These are phyloP conservation scores for Adrianichthys oophorus DNA, from an alignment of 2,797 vertebrate species.

Conservation along the genomic window DNA sequence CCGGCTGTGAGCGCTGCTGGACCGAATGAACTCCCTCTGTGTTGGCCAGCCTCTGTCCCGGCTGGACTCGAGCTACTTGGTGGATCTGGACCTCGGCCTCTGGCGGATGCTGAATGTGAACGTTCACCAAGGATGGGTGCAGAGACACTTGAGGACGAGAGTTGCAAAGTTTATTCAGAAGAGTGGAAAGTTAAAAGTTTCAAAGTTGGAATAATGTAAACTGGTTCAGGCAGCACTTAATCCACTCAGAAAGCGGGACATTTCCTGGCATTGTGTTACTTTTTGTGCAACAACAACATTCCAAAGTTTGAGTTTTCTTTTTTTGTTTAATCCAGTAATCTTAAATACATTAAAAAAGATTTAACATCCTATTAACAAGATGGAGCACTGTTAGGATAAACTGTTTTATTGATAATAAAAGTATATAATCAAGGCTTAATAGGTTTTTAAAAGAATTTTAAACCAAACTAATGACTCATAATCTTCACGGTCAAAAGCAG, in stretches of 20 bases:
- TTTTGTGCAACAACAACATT: conserved; percentile 45
- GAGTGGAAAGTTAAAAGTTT: conserved; percentile 35
- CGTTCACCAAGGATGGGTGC: conserved; percentile 92
- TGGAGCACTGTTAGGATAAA: conserved; percentile 62
- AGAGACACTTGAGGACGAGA: conserved; percentile 78
- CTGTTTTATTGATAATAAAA: conserved; percentile 60
- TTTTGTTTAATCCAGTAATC: conserved; percentile 58
- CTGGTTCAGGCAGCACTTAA: neutral
- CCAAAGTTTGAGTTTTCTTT: conserved; percentile 31
- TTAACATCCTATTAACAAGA: conserved; percentile 42
- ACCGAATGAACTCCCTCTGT: conserved; percentile 81
- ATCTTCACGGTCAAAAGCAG: neutral
- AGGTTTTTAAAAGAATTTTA: conserved; percentile 63
- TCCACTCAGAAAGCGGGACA: conserved; percentile 8
- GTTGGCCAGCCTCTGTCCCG: conserved; percentile 69
- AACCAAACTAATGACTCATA: conserved; percentile 59
- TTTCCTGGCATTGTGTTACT: conserved; percentile 39
- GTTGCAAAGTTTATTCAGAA: conserved; percentile 33
- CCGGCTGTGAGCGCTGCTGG: conserved; percentile 79
- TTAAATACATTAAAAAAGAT: conserved; percentile 55
- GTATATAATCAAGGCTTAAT: conserved; percentile 67
- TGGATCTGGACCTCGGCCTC: conserved; percentile 91
- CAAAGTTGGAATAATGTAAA: conserved; percentile 20
- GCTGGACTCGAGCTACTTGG: conserved; percentile 90
- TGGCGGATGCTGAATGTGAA: conserved; percentile 91